Evolutionary conservation across 1,140 invertebrate genomes (phyloP).

Genomic region (Tetramorium parvispinum): DNA sequence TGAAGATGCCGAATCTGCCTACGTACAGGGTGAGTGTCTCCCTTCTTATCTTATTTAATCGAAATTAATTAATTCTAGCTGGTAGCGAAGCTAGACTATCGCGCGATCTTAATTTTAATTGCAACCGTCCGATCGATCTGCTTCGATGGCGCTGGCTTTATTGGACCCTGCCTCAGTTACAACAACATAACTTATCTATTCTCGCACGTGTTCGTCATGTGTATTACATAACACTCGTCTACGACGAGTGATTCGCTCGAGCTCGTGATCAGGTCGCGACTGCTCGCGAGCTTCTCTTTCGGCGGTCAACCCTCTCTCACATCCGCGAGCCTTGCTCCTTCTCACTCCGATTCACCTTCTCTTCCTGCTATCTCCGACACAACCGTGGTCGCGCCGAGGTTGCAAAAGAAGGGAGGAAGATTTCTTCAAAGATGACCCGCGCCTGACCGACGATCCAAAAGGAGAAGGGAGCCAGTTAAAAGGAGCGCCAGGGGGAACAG

Average conservation of each 20-base stretch:
- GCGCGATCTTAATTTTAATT: not conserved
- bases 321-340: not conserved
- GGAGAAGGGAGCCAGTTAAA: conserved; percentile 59
- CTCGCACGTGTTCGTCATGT: conserved; percentile 24
- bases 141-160: not conserved
- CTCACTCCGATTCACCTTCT: conserved; percentile 37
- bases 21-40: conserved; percentile 69
- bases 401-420: conserved; percentile 70
- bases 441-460: conserved; percentile 72
- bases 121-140: not conserved
- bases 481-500: conserved; percentile 21
- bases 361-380: conserved; percentile 53
- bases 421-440: conserved; percentile 73
- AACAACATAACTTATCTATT: not conserved
- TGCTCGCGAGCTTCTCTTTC: conserved; percentile 68
- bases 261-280: conserved; percentile 57
- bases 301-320: conserved; percentile 66
- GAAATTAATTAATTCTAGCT: not conserved
- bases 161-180: not conserved
- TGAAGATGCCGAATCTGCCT: conserved; percentile 68
- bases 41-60: not conserved
- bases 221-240: conserved; percentile 18
- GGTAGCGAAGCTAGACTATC: too few species aligned
- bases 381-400: conserved; percentile 58
- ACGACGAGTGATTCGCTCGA: not conserved